Evolutionary conservation across 1,140 invertebrate genomes (phyloP).

Genomic region (Drosophila melanica): DNA sequence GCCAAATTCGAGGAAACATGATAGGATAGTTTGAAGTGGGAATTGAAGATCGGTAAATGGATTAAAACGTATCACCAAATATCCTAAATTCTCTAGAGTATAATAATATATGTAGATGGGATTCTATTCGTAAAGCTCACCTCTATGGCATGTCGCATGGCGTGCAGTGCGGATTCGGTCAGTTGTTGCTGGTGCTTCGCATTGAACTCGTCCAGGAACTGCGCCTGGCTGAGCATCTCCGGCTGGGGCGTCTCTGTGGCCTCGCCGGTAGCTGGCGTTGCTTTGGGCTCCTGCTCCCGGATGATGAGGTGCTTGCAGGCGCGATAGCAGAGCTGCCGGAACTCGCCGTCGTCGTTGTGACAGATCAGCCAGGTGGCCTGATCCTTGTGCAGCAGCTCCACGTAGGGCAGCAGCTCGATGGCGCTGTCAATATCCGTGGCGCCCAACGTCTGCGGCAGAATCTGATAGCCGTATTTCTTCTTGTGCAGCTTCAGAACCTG

Average conservation of each 20-base stretch:
- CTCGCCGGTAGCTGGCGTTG: not conserved
- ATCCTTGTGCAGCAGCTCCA: constrained; percentile 69
- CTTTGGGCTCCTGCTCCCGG: not conserved
- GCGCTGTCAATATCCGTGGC: constrained; percentile 60
- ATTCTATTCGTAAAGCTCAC: constrained; percentile 21
- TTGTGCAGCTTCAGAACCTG: constrained; percentile 78
- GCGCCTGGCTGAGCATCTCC: constrained; percentile 14
- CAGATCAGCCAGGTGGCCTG: constrained; percentile 70
- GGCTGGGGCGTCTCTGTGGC: not conserved
- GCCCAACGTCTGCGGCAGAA: constrained; percentile 70
- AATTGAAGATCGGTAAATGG: no score
- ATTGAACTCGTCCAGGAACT: constrained; percentile 65
- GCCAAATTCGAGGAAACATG: no score
- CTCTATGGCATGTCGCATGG: constrained; percentile 80
- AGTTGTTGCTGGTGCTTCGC: constrained; percentile 58
- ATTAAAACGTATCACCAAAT: no score
- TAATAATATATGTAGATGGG: not conserved
- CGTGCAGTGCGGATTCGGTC: constrained; percentile 51
- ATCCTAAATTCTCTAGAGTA: not conserved
- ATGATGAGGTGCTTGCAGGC: constrained; percentile 49
- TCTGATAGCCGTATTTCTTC: constrained; percentile 82
- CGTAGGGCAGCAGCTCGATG: constrained; percentile 72
- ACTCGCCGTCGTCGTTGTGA: constrained; percentile 70
- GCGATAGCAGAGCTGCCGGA: constrained; percentile 67
- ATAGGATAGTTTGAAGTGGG: no score